Percentiles rank a stretch among this genome's conserved stretches.
Evolutionary conservation across 2,797 vertebrate species (phyloP).

Genomic region (Carduelis carduelis): DNA sequence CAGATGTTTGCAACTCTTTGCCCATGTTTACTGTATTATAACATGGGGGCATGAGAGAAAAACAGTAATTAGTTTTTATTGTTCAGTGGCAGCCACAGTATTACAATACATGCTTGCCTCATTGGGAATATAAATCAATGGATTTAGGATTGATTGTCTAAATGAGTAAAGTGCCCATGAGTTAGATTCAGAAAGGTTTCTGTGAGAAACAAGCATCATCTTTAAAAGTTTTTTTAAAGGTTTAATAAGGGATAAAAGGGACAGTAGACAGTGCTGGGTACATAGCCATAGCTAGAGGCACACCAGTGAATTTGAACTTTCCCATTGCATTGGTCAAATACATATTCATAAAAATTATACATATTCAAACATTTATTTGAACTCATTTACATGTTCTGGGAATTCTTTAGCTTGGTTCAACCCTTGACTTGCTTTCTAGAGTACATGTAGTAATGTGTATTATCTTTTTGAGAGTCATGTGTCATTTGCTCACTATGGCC

Average conservation of each 20-base stretch:
- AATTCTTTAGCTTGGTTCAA: not conserved
- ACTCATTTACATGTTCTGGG: not conserved
- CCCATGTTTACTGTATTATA: not conserved
- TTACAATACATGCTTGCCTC: not conserved
- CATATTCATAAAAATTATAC: not conserved
- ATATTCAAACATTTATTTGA: not conserved
- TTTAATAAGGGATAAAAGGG: not conserved
- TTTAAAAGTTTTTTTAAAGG: not conserved
- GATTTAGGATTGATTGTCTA: not conserved
- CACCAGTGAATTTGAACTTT: no score
- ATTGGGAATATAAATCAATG: not conserved
- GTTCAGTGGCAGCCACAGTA: not conserved
- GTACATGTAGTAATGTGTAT: not conserved
- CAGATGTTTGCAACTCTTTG: not conserved
- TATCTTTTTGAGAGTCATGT: not conserved
- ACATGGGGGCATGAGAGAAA: not conserved
- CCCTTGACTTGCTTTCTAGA: not conserved
- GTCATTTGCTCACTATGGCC: not conserved
- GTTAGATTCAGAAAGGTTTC: not conserved
- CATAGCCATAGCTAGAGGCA: no score
- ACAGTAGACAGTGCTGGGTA: not conserved
- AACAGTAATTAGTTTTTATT: not conserved
- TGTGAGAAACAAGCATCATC: not conserved
- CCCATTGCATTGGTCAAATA: not conserved
- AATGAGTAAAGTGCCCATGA: not conserved